Evolutionary conservation across 2,113 vertebrate genomes (phyloP), one percentile per base, ranked within the genome.

Genomic region (Natator depressus): DNA sequence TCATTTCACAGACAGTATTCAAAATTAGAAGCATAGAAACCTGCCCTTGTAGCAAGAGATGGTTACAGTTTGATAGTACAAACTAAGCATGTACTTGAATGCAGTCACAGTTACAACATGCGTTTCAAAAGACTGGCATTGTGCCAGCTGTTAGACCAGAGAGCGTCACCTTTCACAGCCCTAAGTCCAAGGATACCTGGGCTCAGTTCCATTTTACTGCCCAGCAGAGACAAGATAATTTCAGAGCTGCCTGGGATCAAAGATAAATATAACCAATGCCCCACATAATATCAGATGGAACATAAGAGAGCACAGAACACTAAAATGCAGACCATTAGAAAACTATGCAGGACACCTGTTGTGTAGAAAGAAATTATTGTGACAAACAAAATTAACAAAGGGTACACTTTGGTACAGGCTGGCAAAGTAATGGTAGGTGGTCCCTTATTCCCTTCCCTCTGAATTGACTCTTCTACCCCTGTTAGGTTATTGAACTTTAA

Each of bases 61-160:
- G 16, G 62, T n/a, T 47, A 8, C 0, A 29, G 6, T 5, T 5
- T 2, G 55, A 5, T 2, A 13, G 9, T 35, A 31, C 31, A 80
- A 65, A 11, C 0, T 20, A 7, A 1, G 50, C 0, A 0, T n/a
- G 79, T 42, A 38, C 4, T 54, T 2, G 20, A 50, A 2, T 0
- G 1, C 47, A 46, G 16, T 1, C 38, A 9, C n/a, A 20, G 0
- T 1, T 31, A 38, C 2, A 1, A 3, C 8, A 0, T 14, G 57
- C 12, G 2, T 5, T 27, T 42, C 50, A 54, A 88, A 5, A 59
- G 25, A 1, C 0, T 1, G 11, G 1, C 11, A 2, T 24, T 62
- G 59, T 85, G 25, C 72, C 54, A 17, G 47, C 75, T 24, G 5
- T 16, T 10, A n/a, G 35, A 35, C 35, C 31, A 10, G 22, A n/a